Base-by-base conservation (phyloP, 2,113 vertebrate genomes). In the Aplodontia rufa region DNA sequence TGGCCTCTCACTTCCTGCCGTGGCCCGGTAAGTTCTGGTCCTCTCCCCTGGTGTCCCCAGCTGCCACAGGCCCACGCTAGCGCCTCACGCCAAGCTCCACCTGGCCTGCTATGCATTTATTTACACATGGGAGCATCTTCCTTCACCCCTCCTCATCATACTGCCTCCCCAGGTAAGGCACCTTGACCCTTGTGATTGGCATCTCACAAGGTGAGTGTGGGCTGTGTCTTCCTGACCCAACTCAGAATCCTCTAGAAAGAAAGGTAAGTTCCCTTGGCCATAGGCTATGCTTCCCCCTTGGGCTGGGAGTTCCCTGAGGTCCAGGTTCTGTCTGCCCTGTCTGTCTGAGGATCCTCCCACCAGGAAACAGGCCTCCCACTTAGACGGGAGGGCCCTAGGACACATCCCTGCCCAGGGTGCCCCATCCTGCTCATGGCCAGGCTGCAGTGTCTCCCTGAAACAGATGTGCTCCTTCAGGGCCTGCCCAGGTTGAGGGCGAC, bases 41-140 rank as follows among this genome's bases (percentile, higher is more conserved):
- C 72, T 24, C 14, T 22, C 68, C 60, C 5, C 0, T 11, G 22
- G 60, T 30, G 66, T 3, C 32, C 60, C 69, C 55, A 51, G 9
- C 5, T n/a, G 49, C 47, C 35, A n/a, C 28, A 17, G 0, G 2
- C 22, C 40, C n/a, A 60, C 7, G 30, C 47, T 1, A 2, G 35
- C 5, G 60, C 40, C 40, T 55, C 0, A 0, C 35, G 78, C 81
- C 35, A 42, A 85, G 76, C 28, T 1, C 17, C 2, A 3, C 10
- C 12, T 69, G n/a, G 28, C 75, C 37, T n/a, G 8, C 30, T 3
- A n/a, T n/a, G 49, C 24, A 20, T 30, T 20, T 3, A 55, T 45
- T 19, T 35, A 24, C 72, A 32, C 66, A 16, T 7, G 19, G 42
- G 49, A 79, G 66, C 12, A 0, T 37, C 35, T 35, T 55, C n/a